Base-by-base conservation (phyloP, 2,888 invertebrate species). In the Amorpha juglandis region DNA sequence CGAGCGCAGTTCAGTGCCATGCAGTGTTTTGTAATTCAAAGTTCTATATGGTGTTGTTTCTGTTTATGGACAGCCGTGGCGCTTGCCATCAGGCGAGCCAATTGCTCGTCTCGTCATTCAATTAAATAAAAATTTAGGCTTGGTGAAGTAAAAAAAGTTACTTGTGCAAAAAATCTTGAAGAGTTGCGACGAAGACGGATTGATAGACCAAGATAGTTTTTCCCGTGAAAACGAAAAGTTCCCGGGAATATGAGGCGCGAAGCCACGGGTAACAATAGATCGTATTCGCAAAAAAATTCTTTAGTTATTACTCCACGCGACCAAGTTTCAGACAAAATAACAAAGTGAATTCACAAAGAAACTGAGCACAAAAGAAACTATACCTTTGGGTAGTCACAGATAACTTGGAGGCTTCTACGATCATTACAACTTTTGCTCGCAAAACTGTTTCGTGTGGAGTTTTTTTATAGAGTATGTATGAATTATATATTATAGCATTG, bases 341-440 rank as follows among this genome's bases (percentile, higher is more conserved):
- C 69, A 69, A 69, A 68, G 64, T 65, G 27, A 53, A 63, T 71
- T 72, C 9, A 19, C n/a, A 62, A 69, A 64, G 68, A 68, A 72
- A 67, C 68, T 62, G 65, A 52, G 58, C 47, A 75, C 70, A 73
- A 68, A 68, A 67, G 68, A 63, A 45, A 58, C 35, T 58, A n/a
- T 51, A 53, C 35, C 63, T 65, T 69, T 42, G 27, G 62, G 52
- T 64, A 69, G 63, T 65, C 63, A 48, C 45, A 38, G 62, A 66
- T 62, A 70, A 74, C 65, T 74, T 69, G 27, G 45, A 11, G 50
- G 52, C 62, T 62, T 58, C 33, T 53, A 48, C 38, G 27, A 51
- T 68, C 71, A 68, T 74, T 71, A 73, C 68, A 68, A 75, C 53
- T 72, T 69, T n/a, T 14, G 51, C 48, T 63, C 47, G 35, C 63